Conservation (phyloP, 2,113 vertebrate species). For the Pitta sordida region DNA sequence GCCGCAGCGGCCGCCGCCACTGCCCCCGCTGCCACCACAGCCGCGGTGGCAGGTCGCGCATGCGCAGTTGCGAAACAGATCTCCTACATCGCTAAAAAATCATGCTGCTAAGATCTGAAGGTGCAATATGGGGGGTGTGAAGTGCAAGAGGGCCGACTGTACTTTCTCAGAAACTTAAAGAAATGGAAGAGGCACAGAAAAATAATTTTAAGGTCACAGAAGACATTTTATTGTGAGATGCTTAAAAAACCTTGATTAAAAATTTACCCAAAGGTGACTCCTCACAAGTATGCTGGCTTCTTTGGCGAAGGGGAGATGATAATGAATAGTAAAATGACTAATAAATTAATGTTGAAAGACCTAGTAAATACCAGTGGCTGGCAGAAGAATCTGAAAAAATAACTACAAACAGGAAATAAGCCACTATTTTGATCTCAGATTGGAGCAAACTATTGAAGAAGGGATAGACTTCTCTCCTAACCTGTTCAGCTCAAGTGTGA, state of each 20-base stretch:
- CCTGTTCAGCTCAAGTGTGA: not conserved
- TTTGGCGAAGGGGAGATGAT: accelerated
- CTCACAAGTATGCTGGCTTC: not conserved
- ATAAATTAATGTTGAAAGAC: not conserved
- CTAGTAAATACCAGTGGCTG: not conserved
- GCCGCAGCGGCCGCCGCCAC: no score
- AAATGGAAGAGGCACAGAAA: not conserved
- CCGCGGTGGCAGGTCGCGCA: no score
- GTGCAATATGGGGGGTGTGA: no score
- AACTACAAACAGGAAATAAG: not conserved
- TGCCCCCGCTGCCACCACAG: no score
- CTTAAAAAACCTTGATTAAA: not conserved
- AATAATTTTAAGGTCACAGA: not conserved
- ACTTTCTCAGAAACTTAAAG: not conserved
- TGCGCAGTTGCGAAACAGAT: no score
- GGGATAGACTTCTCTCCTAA: not conserved
- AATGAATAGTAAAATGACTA: not conserved
- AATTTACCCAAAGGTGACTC: not conserved
- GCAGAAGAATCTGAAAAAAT: not conserved
- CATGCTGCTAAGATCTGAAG: no score
- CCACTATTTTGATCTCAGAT: not conserved
- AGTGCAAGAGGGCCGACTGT: no score
- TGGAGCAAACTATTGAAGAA: not conserved
- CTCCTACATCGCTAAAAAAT: no score
- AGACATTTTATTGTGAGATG: not conserved